Evolutionary conservation across 2,888 invertebrate genomes (phyloP).

Genomic region (Exocentrus adspersus): DNA sequence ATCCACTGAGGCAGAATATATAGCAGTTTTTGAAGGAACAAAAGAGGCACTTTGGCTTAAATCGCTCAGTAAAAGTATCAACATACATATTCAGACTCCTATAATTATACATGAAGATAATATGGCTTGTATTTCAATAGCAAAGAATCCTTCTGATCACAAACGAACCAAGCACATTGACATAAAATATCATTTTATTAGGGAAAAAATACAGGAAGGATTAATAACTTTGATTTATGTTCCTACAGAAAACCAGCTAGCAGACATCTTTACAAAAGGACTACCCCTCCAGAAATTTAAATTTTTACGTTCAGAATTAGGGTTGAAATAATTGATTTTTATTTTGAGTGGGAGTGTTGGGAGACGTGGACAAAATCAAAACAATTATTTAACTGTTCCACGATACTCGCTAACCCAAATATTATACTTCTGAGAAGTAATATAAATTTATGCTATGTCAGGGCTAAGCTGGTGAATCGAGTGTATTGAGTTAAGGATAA

Average conservation of each 20-base stretch:
- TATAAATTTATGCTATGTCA: too few species aligned
- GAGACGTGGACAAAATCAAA: too few species aligned
- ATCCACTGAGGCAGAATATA: too few species aligned
- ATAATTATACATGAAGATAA: slow-evolving; percentile 1
- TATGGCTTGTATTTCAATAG: slow-evolving; percentile 8
- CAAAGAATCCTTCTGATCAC: slow-evolving; percentile 3
- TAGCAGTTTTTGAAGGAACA: too few species aligned
- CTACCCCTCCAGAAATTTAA: slow-evolving; percentile 5
- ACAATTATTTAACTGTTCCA: too few species aligned
- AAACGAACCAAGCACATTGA: slow-evolving; percentile 5
- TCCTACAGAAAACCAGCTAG: slow-evolving; percentile 2
- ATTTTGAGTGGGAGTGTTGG: too few species aligned
- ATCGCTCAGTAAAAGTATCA: slow-evolving; percentile 7
- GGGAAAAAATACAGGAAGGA: slow-evolving; percentile 6
- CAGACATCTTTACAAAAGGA: slow-evolving; percentile 6
- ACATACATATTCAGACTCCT: slow-evolving; percentile 9
- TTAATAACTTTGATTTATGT: slow-evolving; percentile 6
- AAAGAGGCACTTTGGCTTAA: slow-evolving; percentile 9
- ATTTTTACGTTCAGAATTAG: slow-evolving; percentile 7
- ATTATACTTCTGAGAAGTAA: too few species aligned
- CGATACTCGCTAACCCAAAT: too few species aligned
- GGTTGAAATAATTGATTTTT: background rate
- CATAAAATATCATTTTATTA: slow-evolving; percentile 6
- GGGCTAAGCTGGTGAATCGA: too few species aligned
- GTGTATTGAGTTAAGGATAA: too few species aligned